Evolutionary conservation across 2,888 invertebrate genomes (phyloP).

Genomic region (Leptinotarsa haldemani): DNA sequence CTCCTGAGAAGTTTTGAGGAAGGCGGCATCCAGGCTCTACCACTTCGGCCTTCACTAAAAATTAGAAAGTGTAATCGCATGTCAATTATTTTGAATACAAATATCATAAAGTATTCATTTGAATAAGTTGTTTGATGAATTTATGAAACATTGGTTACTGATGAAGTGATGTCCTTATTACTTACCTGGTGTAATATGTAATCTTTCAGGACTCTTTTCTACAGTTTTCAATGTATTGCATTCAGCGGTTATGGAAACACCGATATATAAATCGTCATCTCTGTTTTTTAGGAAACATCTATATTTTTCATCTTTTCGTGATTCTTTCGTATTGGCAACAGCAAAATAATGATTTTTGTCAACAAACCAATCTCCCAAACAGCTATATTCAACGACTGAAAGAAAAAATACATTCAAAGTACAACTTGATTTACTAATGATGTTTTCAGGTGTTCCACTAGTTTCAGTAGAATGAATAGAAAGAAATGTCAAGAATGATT

Average conservation of each 20-base stretch:
- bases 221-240: slow-evolving; percentile 93
- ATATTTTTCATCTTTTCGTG: slow-evolving; percentile 93
- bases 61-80: too few relatives aligned
- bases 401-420: slow-evolving; percentile 13
- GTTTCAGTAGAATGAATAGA: too few relatives aligned
- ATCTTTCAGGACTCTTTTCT: slow-evolving; percentile 91
- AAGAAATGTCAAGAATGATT: too few relatives aligned
- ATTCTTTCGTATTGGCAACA: slow-evolving; percentile 96
- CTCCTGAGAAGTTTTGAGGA: slow-evolving; percentile 93
- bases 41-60: slow-evolving; percentile 80
- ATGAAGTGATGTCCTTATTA: background rate
- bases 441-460: too few relatives aligned
- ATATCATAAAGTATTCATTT: background rate
- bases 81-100: too few relatives aligned
- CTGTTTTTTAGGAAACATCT: slow-evolving; percentile 94
- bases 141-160: background rate
- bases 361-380: slow-evolving; percentile 95
- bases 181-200: slow-evolving; percentile 84
- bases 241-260: slow-evolving; percentile 93
- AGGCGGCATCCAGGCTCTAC: slow-evolving; percentile 92
- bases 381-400: slow-evolving; percentile 87
- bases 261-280: slow-evolving; percentile 92
- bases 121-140: background rate
- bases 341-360: slow-evolving; percentile 97
- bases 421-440: too few relatives aligned